A percentile compares a stretch with the other conserved stretches of the same genome.
These are phyloP conservation scores for Echinometra lucunter DNA, from an alignment of 53 echinoderm and acorn worm species.

Conservation along the genomic window DNA sequence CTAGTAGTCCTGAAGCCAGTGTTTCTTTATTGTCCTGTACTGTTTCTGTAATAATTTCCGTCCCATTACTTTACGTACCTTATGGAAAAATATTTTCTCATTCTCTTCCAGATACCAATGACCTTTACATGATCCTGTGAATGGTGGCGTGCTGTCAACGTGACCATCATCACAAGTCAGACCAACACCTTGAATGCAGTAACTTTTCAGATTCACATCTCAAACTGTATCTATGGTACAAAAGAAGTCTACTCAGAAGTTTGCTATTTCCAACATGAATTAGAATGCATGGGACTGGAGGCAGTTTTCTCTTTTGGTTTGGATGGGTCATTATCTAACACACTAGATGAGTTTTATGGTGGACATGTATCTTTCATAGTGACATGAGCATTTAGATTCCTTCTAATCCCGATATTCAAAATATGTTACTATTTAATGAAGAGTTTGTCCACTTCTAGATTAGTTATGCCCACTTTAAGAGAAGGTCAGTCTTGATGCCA, in stretches of 20 bases:
- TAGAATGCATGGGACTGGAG: not conserved
- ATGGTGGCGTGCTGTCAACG: conserved; percentile 16
- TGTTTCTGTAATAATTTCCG: too few relatives aligned
- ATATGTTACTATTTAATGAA: not conserved
- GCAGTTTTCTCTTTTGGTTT: not conserved
- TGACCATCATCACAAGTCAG: conserved; percentile 5
- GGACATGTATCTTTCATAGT: not conserved
- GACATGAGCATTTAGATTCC: not conserved
- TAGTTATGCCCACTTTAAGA: not conserved
- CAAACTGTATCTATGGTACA: not conserved
- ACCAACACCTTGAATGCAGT: conserved; percentile 8
- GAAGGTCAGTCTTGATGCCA: not conserved
- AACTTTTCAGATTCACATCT: not conserved
- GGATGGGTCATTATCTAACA: not conserved
- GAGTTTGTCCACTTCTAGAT: not conserved
- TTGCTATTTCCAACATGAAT: not conserved
- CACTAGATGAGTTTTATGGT: not conserved
- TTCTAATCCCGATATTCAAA: not conserved
- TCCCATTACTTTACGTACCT: too few relatives aligned
- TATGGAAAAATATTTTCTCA: not conserved
- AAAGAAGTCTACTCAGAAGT: not conserved
- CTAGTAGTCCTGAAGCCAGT: too few relatives aligned
- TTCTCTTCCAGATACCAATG: conserved; percentile 8
- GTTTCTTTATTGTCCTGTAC: too few relatives aligned
- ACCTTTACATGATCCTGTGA: not conserved